phyloP scores from a whole-genome alignment of 2,888 invertebrate species.

The Xestia c-nigrum region DNA sequence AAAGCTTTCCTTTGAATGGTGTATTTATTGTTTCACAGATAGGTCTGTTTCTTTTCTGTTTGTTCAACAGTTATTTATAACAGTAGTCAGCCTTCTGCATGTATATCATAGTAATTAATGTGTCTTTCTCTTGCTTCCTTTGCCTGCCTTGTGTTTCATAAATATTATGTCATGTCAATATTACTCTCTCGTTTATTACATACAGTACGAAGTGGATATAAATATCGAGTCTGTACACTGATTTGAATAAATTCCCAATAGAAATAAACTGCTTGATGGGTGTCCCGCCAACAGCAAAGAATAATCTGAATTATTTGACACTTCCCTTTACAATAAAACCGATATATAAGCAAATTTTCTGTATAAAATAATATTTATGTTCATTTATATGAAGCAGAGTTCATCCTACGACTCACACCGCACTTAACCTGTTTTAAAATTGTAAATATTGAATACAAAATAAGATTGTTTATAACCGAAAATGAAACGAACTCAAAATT shows the following conservation, averaged over 20 bases:
- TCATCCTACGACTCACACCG: constrained; percentile 1
- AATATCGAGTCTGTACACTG: constrained; percentile 60
- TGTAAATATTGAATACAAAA: constrained; percentile 26
- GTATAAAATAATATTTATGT: constrained; percentile 52
- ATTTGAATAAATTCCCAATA: constrained; percentile 77
- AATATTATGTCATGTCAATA: constrained; percentile 60
- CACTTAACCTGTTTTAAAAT: constrained; percentile 35
- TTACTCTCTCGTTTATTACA: constrained; percentile 56
- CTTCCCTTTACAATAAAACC: constrained; percentile 56
- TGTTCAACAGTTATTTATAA: constrained; percentile 4
- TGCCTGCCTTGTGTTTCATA: background rate
- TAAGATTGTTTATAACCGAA: background rate
- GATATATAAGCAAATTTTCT: constrained; percentile 61
- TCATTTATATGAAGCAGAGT: constrained; percentile 15
- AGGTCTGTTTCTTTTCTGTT: background rate
- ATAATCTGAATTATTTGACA: constrained; percentile 73
- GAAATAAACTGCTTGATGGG: constrained; percentile 65
- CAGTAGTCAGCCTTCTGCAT: constrained; percentile 2
- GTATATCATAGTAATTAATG: constrained; percentile 21
- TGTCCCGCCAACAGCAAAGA: constrained; percentile 65
- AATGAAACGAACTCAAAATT: background rate
- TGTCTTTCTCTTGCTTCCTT: background rate
- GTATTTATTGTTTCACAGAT: constrained; percentile 7
- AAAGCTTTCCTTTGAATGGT: constrained; percentile 12
- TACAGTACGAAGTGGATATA: constrained; percentile 58